These are phyloP conservation scores for Eupeodes corollae DNA, from an alignment of 1,140 invertebrate genomes.

Conservation along the genomic window DNA sequence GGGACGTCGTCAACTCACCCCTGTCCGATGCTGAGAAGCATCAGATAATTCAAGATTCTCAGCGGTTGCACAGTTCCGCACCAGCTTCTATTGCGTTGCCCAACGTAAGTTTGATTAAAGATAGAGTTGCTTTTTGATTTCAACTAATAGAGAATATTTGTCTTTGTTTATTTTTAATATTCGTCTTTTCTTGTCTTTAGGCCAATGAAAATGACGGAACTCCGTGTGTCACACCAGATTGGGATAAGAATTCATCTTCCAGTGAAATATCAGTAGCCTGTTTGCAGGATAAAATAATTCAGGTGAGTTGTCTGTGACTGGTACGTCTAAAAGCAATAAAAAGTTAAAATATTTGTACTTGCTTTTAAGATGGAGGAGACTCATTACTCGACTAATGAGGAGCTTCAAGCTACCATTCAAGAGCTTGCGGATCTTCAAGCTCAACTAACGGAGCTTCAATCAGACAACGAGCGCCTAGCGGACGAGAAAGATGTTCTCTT, in stretches of 20 bases:
- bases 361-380: constrained; percentile 44
- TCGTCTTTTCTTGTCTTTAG: background rate
- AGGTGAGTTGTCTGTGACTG: constrained; percentile 55
- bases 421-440: constrained; percentile 81
- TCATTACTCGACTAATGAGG: constrained; percentile 76
- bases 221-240: constrained; percentile 58
- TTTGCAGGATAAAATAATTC: constrained; percentile 81
- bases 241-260: constrained; percentile 79
- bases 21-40: constrained; percentile 73
- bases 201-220: constrained; percentile 43
- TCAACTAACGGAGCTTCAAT: constrained; percentile 73
- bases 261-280: constrained; percentile 86
- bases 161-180: background rate
- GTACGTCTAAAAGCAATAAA: background rate
- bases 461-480: constrained; percentile 72
- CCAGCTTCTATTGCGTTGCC: constrained; percentile 50
- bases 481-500: constrained; percentile 82
- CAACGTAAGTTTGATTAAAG: constrained; percentile 36
- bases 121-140: background rate
- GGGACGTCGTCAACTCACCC: constrained; percentile 65
- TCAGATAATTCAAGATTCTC: constrained; percentile 56
- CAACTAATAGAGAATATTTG: background rate
- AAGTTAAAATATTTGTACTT: background rate
- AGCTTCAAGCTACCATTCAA: constrained; percentile 86
- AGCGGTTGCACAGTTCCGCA: constrained; percentile 51